Conservation (phyloP, 23 tunicate species). For the Diplosoma virens region DNA sequence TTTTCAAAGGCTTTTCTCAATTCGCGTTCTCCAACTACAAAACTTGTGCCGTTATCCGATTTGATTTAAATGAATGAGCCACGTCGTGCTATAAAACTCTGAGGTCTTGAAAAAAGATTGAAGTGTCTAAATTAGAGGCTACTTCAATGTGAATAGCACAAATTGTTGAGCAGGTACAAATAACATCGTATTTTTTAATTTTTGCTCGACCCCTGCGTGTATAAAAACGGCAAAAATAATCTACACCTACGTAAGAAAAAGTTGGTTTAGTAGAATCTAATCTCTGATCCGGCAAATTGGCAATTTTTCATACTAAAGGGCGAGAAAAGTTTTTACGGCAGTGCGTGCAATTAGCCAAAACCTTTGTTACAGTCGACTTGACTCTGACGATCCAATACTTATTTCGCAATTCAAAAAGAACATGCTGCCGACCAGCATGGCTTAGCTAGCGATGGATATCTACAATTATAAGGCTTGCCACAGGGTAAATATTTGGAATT, state of each 20-base stretch:
- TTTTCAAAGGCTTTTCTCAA: background rate
- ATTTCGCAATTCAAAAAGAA: background rate
- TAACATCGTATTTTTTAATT: background rate
- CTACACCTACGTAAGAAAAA: background rate
- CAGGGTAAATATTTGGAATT: background rate
- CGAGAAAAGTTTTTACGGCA: background rate
- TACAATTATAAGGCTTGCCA: background rate
- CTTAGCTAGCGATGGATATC: background rate
- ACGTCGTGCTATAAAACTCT: slow-evolving; percentile 5
- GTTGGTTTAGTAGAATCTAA: background rate
- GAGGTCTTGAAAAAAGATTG: slow-evolving; percentile 18
- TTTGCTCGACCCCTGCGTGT: background rate
- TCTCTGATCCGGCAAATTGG: background rate
- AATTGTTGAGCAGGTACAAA: background rate
- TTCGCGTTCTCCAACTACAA: slow-evolving; percentile 1
- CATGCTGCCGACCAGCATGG: background rate
- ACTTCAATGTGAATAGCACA: background rate
- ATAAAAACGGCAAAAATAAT: background rate
- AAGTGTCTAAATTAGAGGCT: background rate
- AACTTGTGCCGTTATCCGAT: slow-evolving; percentile 38
- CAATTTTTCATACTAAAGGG: background rate
- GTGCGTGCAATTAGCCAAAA: background rate
- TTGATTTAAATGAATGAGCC: background rate
- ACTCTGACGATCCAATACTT: background rate
- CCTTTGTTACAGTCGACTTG: background rate